A percentile compares a stretch with the other conserved stretches of the same genome.
phyloP scores from a whole-genome alignment of 2,797 vertebrate genomes.

The Chaenodraco wilsoni region DNA sequence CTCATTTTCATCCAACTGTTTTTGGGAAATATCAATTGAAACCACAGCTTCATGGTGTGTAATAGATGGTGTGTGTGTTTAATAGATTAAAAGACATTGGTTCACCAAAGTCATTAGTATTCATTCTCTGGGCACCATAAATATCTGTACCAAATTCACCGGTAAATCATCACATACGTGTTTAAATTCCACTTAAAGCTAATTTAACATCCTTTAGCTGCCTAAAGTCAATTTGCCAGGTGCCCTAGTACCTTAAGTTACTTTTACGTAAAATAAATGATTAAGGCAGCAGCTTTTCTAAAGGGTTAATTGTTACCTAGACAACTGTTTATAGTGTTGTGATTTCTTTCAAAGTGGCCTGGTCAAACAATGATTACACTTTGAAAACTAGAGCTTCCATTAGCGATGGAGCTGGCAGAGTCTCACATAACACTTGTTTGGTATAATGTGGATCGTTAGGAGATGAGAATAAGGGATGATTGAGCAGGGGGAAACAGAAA shows the following conservation, averaged over 20 bases:
- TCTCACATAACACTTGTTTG: not conserved
- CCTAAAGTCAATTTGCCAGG: not conserved
- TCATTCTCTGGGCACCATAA: not conserved
- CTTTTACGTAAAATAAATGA: not conserved
- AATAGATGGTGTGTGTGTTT: too few species aligned
- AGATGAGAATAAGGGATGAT: constrained; percentile 3
- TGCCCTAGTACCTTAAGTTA: not conserved
- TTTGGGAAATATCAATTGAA: not conserved
- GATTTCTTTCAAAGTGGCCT: constrained; percentile 3
- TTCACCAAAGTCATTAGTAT: not conserved
- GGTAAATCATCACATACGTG: not conserved
- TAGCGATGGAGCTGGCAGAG: constrained; percentile 1
- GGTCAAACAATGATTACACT: not conserved
- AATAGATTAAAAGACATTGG: not conserved
- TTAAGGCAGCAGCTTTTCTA: not conserved
- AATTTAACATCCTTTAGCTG: not conserved
- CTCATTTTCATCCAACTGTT: not conserved
- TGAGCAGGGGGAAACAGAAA: not conserved
- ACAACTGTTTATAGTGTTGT: not conserved
- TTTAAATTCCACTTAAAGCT: not conserved
- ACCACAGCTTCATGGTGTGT: not conserved
- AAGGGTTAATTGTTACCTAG: constrained; percentile 2
- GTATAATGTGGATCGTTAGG: not conserved
- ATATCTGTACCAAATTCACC: not conserved
- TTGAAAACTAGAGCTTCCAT: not conserved